Conservation (phyloP, 2,888 invertebrate species). For the Phoenoteleia sp. region DNA sequence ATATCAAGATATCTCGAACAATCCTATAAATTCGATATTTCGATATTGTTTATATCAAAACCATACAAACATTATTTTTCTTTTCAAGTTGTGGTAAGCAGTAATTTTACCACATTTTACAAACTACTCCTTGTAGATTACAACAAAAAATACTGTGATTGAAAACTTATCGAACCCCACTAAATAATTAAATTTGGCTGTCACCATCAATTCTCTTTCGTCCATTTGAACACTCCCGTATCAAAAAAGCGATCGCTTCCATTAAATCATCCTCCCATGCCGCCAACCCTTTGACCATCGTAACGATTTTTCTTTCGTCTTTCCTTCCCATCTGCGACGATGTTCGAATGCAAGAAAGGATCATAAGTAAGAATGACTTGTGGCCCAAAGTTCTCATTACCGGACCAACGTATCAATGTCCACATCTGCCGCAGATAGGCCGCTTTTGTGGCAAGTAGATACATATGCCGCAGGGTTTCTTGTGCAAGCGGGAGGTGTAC, state of each 20-base stretch:
- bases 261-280: slow-evolving; percentile 24
- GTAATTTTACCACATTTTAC: slow-evolving; percentile 7
- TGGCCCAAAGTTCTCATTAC: slow-evolving; percentile 60
- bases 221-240: slow-evolving; percentile 18
- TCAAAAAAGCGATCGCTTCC: slow-evolving; percentile 45
- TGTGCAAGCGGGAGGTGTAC: slow-evolving; percentile 40
- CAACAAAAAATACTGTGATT: slow-evolving; percentile 29
- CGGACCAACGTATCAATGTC: slow-evolving; percentile 52
- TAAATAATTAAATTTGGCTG: slow-evolving; percentile 50
- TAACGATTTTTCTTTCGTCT: slow-evolving; percentile 44
- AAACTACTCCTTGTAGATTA: slow-evolving; percentile 12
- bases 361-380: slow-evolving; percentile 58
- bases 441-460: slow-evolving; percentile 48
- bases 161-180: slow-evolving; percentile 41
- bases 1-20: too few relatives aligned
- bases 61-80: too few relatives aligned
- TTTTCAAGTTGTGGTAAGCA: too few relatives aligned
- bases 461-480: slow-evolving; percentile 45
- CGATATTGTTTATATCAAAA: too few relatives aligned
- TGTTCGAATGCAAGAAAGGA: slow-evolving; percentile 52
- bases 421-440: slow-evolving; percentile 54
- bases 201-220: slow-evolving; percentile 37
- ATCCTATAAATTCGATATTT: too few relatives aligned
- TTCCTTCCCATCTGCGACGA: slow-evolving; percentile 40
- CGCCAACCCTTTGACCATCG: slow-evolving; percentile 41